Base-by-base conservation (phyloP, 1,140 invertebrate genomes). In the Drosophila nasuta region DNA sequence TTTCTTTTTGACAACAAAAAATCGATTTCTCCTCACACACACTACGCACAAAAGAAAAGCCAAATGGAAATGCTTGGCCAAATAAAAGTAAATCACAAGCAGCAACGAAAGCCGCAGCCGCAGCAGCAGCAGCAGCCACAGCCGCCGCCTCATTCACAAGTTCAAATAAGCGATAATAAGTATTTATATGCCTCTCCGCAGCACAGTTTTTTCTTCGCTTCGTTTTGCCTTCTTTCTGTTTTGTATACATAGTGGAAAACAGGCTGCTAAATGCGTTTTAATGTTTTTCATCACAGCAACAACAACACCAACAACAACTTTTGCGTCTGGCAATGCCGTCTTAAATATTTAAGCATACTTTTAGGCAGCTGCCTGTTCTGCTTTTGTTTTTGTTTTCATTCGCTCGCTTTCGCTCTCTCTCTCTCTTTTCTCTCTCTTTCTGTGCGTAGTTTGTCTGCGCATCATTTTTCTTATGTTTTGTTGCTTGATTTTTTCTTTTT, bases 151-250 rank as follows among this genome's bases (percentile, higher is more conserved):
- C 85, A 81, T 79, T 81, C 79, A 60, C 85, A 89, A 89, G 85
- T 89, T 89, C 85, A 85, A 89, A 90, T 89, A 89, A 89, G 86
- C 85, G 85, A 89, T 89, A 89, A 90, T 89, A 89, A 89, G 85
- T 89, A 89, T 89, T 89, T 89, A 89, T 89, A 80, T 82, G 81
- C 75, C 78, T 52, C 56, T 60, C 71, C 54, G 60, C 69, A 63
- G 58, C 66, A 54, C 62, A 77, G 49, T 67, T 69, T 51, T 49
- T 77, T 48, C 67, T 38, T n/a, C 35, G 33, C 7, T 43, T 35
- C 35, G 1, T 48, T 15, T 11, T 33, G 43, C 25, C 17, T 45
- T 35, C 8, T 59, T 52, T 63, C 49, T 30, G 33, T 11, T 43
- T 68, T 67, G 38, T 69, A 46, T 80, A 35, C 30, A 58, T 59